phyloP scores from a whole-genome alignment of 2,888 invertebrate genomes.

The Tuberolachnus salignus region DNA sequence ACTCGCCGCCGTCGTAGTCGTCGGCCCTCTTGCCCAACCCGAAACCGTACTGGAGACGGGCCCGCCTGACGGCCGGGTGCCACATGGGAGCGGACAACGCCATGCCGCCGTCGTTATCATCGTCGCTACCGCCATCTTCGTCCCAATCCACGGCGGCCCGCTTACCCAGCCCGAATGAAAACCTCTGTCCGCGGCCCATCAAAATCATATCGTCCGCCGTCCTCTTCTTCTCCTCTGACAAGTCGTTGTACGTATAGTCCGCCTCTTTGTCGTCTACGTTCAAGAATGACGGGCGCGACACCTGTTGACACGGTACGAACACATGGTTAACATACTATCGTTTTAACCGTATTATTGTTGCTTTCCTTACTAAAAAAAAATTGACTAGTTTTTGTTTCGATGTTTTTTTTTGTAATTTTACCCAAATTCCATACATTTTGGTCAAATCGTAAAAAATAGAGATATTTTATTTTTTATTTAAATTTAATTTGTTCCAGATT shows the following conservation, averaged over 20 bases:
- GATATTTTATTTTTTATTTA: too few relatives aligned
- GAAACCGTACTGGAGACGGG: constrained; percentile 52
- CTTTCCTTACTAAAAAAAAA: too few relatives aligned
- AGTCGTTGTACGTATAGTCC: constrained; percentile 49
- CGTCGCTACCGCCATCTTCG: neutral
- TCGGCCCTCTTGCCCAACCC: constrained; percentile 47
- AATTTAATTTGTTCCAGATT: too few relatives aligned
- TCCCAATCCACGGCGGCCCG: constrained; percentile 17
- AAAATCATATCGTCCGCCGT: constrained; percentile 27
- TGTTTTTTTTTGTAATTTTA: too few relatives aligned
- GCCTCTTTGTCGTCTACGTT: constrained; percentile 44
- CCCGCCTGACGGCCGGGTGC: constrained; percentile 51
- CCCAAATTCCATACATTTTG: too few relatives aligned
- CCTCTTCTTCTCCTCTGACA: constrained; percentile 51
- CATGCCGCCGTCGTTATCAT: neutral
- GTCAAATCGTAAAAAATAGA: too few relatives aligned
- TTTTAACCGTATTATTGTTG: too few relatives aligned
- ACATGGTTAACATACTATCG: too few relatives aligned
- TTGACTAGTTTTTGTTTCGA: too few relatives aligned
- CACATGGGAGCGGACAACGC: constrained; percentile 11
- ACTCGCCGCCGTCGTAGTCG: constrained; percentile 29
- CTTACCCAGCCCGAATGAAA: constrained; percentile 49
- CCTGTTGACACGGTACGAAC: constrained; percentile 1
- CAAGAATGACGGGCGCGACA: constrained; percentile 39
- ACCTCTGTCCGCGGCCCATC: constrained; percentile 32